These are phyloP conservation scores for Agrilus cyanescens DNA, from an alignment of 2,888 invertebrate species.

Conservation along the genomic window DNA sequence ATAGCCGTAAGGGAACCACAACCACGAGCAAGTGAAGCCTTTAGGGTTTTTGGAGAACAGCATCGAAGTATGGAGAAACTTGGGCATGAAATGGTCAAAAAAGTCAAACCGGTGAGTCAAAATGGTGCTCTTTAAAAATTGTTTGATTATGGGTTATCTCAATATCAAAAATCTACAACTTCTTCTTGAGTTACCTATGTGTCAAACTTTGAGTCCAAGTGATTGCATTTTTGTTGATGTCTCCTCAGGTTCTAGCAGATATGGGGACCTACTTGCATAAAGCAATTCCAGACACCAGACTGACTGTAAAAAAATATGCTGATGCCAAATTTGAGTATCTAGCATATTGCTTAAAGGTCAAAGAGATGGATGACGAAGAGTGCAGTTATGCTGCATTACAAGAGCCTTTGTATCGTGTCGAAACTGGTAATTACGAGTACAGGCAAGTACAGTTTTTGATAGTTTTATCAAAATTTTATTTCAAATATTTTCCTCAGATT, in stretches of 20 bases:
- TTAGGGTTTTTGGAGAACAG: conserved; percentile 87
- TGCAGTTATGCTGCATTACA: conserved; percentile 85
- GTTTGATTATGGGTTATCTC: conserved; percentile 2
- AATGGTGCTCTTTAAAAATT: not conserved
- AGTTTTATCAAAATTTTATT: not conserved
- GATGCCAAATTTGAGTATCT: conserved; percentile 99
- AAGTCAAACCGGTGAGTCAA: conserved; percentile 70
- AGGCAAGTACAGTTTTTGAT: conserved; percentile 38
- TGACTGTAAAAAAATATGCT: conserved; percentile 95
- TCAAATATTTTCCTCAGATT: conserved; percentile 42
- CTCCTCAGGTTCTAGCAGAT: conserved; percentile 70
- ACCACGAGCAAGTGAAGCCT: conserved; percentile 88
- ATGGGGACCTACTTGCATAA: conserved; percentile 94
- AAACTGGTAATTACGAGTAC: conserved; percentile 99
- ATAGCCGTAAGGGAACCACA: conserved; percentile 96
- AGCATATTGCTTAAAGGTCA: conserved; percentile 97
- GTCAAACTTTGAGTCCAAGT: not conserved
- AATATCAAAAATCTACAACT: not conserved
- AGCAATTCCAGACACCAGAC: conserved; percentile 95
- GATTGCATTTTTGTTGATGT: conserved; percentile 8
- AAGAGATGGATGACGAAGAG: conserved; percentile 99
- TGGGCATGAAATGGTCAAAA: conserved; percentile 80
- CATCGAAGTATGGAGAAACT: conserved; percentile 86
- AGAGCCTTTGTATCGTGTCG: conserved; percentile 93
- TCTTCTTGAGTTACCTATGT: not conserved